Percentiles rank a stretch among this genome's conserved stretches.
These are phyloP conservation scores for Dolichotis patagonum DNA, from an alignment of 2,113 vertebrate species.

Conservation along the genomic window DNA sequence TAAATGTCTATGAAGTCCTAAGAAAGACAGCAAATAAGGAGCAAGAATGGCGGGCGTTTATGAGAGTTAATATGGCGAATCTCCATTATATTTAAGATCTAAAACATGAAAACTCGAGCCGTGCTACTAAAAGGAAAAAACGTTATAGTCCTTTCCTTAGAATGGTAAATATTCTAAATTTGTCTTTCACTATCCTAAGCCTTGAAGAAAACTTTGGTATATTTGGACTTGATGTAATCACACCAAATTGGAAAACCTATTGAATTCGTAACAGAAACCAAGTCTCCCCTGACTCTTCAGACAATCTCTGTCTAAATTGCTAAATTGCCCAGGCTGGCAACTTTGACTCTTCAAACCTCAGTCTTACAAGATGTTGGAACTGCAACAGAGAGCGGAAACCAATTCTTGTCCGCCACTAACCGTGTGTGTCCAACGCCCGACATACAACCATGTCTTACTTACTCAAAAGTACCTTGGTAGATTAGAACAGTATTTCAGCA, in stretches of 20 bases:
- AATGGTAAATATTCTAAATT: background rate
- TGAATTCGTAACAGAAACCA: background rate
- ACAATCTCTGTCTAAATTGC: background rate
- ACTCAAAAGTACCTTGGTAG: background rate
- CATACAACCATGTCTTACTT: background rate
- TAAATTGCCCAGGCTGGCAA: background rate
- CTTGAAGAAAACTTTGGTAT: background rate
- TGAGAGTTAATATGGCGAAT: background rate
- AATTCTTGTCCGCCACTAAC: background rate
- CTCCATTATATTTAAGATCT: background rate
- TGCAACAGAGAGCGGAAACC: background rate
- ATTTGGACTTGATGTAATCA: background rate
- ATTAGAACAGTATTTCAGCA: background rate
- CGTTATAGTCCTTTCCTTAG: background rate
- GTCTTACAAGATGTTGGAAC: background rate
- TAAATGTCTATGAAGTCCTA: background rate
- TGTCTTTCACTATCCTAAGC: background rate
- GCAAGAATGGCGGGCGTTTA: background rate
- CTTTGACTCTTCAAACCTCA: background rate
- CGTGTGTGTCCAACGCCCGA: background rate
- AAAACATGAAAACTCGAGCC: background rate
- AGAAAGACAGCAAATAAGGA: background rate
- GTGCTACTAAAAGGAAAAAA: conserved; percentile 6
- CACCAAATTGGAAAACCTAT: background rate
- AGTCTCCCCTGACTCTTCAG: background rate